phyloP scores from a whole-genome alignment of 64 coral and sea anemone genomes.

The Montipora capricornis region DNA sequence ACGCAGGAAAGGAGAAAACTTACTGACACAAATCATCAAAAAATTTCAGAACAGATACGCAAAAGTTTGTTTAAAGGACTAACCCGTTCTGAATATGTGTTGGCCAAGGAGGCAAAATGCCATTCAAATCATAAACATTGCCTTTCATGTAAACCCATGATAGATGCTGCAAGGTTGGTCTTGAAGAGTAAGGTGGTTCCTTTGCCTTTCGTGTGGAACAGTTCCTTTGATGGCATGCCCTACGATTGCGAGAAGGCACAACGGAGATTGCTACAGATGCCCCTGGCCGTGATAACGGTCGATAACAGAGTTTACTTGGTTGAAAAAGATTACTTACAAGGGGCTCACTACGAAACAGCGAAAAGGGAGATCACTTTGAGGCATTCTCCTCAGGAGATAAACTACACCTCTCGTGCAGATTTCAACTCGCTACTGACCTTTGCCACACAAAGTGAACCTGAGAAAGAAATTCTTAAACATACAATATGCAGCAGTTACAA shows the following conservation, averaged over 20 bases:
- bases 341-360: conserved; percentile 27
- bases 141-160: conserved; percentile 45
- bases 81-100: conserved; percentile 52
- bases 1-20: conserved; percentile 73
- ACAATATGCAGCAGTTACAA: conserved; percentile 18
- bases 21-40: conserved; percentile 55
- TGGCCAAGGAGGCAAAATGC: conserved; percentile 69
- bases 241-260: conserved; percentile 76
- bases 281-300: conserved; percentile 16
- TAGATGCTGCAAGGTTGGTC: conserved; percentile 47
- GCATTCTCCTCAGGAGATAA: conserved; percentile 22
- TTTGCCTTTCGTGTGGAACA: conserved; percentile 55
- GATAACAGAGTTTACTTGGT: conserved; percentile 32
- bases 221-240: conserved; percentile 31
- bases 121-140: conserved; percentile 45
- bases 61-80: conserved; percentile 63
- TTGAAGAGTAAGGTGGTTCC: conserved; percentile 56
- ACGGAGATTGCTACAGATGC: conserved; percentile 54
- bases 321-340: conserved; percentile 46
- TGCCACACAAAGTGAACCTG: conserved; percentile 7
- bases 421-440: conserved; percentile 8
- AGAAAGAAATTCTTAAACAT: conserved; percentile 18
- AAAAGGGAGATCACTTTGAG: conserved; percentile 25
- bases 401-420: conserved; percentile 15
- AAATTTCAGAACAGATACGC: conserved; percentile 51